phyloP scores from a whole-genome alignment of 2,113 vertebrate species.

The Crotophaga sulcirostris region DNA sequence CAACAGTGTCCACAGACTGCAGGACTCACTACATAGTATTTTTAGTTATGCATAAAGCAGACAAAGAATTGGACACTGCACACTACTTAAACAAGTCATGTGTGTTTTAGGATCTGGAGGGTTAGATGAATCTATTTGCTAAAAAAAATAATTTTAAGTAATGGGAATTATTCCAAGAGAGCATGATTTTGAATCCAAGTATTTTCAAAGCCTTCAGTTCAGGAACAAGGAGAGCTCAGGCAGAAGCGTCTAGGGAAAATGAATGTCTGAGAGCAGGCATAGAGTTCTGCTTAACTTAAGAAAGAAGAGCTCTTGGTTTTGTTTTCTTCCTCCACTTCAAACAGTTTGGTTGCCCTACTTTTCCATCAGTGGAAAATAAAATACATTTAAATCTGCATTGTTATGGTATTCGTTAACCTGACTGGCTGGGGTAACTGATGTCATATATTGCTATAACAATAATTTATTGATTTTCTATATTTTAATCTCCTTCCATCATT shows the following conservation, averaged over 20 bases:
- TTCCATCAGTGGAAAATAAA: not conserved
- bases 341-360: not conserved
- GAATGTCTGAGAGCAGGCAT: not conserved
- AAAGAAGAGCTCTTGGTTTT: not conserved
- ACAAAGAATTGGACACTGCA: not conserved
- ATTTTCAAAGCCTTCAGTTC: not conserved
- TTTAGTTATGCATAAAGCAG: not conserved
- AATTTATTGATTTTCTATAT: not conserved
- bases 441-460: not conserved
- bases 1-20: not conserved
- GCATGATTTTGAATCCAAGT: not conserved
- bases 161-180: not conserved
- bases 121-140: not conserved
- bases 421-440: not conserved
- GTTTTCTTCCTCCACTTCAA: not conserved
- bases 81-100: not conserved
- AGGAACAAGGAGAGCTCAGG: not conserved
- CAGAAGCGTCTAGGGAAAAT: not conserved
- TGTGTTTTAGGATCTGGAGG: not conserved
- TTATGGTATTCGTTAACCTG: not conserved
- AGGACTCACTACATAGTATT: not conserved
- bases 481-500: not conserved
- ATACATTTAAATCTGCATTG: not conserved
- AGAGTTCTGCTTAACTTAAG: not conserved
- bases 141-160: not conserved